Evolutionary conservation across 2,888 invertebrate genomes (phyloP).

Genomic region (Ceriagrion tenellum): DNA sequence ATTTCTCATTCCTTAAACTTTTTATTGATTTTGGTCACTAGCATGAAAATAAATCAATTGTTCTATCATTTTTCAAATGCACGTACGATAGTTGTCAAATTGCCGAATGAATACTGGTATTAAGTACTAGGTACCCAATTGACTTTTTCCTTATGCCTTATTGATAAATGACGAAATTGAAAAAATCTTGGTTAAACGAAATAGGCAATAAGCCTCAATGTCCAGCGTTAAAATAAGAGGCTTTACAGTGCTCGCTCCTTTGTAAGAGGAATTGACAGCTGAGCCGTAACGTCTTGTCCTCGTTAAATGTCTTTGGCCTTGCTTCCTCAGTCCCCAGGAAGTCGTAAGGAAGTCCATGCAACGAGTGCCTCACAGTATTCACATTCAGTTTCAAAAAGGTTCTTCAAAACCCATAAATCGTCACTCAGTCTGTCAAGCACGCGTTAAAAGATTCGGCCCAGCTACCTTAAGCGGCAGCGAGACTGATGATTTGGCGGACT

Average conservation of each 20-base stretch:
- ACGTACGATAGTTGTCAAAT: too few species aligned
- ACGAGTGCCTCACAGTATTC: not conserved
- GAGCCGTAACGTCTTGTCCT: not conserved
- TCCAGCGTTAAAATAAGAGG: not conserved
- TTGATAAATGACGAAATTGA: too few species aligned
- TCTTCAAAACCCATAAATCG: conserved; percentile 20
- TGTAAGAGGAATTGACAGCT: not conserved
- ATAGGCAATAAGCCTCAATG: too few species aligned
- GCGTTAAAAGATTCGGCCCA: not conserved
- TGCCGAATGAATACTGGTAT: too few species aligned
- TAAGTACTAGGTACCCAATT: too few species aligned
- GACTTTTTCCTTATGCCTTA: too few species aligned
- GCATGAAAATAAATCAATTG: too few species aligned
- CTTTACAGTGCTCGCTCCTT: not conserved
- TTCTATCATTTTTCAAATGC: too few species aligned
- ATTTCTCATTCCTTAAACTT: too few species aligned
- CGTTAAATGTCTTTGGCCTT: not conserved
- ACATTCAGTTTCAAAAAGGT: not conserved
- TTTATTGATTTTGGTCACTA: too few species aligned
- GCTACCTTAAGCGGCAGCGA: not conserved
- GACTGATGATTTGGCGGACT: conserved; percentile 26
- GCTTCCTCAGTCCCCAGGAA: not conserved
- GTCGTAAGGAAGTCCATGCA: not conserved
- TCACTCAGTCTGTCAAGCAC: conserved; percentile 2
- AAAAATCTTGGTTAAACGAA: too few species aligned